These are phyloP conservation scores for Pollenia angustigena DNA, from an alignment of 2,888 invertebrate genomes.

Conservation along the genomic window DNA sequence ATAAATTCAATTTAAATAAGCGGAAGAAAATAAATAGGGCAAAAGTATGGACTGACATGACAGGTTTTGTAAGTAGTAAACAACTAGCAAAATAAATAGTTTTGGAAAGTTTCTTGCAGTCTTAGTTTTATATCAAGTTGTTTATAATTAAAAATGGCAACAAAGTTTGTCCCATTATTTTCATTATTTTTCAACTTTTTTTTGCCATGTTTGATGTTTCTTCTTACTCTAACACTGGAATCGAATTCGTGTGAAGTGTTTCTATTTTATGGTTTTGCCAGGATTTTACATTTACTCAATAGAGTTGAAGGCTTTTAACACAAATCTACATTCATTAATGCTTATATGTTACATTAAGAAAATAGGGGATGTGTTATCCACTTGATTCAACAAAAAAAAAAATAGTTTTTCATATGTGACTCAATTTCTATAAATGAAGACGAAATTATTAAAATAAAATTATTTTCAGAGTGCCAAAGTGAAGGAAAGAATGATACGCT, in stretches of 20 bases:
- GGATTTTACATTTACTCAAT: conserved; percentile 47
- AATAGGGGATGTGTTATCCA: too few species aligned
- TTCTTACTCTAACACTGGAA: conserved; percentile 8
- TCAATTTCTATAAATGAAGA: too few species aligned
- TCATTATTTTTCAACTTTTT: not conserved
- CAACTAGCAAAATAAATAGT: conserved; percentile 40
- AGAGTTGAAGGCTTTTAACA: conserved; percentile 20
- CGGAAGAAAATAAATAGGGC: not conserved
- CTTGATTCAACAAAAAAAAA: too few species aligned
- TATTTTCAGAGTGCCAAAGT: too few species aligned
- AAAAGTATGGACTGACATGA: too few species aligned
- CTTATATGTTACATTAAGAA: not conserved
- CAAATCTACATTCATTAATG: conserved; percentile 11
- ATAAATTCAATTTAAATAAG: conserved; percentile 28
- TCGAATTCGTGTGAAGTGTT: conserved; percentile 16
- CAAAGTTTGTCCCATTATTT: conserved; percentile 41
- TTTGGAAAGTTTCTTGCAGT: conserved; percentile 47
- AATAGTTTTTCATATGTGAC: too few species aligned
- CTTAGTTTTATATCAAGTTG: conserved; percentile 48
- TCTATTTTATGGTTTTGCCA: conserved; percentile 2
- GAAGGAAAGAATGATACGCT: too few species aligned
- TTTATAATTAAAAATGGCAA: conserved; percentile 49
- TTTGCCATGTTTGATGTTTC: conserved; percentile 19
- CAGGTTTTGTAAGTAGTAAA: not conserved
- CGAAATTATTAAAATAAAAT: too few species aligned